phyloP scores from a whole-genome alignment of 2,113 vertebrate genomes.

The Campylorhamphus procurvoides region DNA sequence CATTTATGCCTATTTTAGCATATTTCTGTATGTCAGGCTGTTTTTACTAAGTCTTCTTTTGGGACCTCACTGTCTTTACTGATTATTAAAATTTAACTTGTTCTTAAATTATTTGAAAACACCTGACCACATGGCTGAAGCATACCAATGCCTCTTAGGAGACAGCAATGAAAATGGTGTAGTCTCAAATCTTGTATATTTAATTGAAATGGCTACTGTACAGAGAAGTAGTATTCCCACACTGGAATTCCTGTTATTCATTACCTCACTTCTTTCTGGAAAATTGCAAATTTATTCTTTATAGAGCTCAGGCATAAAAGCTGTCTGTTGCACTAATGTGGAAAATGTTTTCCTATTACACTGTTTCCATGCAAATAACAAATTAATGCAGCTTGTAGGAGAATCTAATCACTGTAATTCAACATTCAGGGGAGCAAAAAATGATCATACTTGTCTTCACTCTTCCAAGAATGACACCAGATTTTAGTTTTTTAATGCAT shows the following conservation, averaged over 20 bases:
- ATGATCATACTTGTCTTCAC: constrained; percentile 42
- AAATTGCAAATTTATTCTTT: constrained; percentile 64
- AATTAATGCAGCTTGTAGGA: constrained; percentile 64
- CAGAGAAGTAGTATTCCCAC: constrained; percentile 16
- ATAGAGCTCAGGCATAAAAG: constrained; percentile 48
- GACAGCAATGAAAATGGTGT: not conserved
- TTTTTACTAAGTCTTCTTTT: constrained; percentile 6
- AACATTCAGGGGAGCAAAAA: constrained; percentile 68
- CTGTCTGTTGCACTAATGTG: constrained; percentile 61
- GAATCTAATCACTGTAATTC: constrained; percentile 68
- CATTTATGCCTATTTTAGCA: not conserved
- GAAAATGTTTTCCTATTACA: constrained; percentile 65
- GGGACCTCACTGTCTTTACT: not conserved
- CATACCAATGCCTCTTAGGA: not conserved
- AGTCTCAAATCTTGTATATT: constrained; percentile 12
- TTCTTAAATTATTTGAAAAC: not conserved
- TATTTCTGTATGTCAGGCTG: not conserved
- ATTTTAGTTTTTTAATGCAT: constrained; percentile 52
- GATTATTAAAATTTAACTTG: constrained; percentile 31
- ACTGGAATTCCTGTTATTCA: constrained; percentile 50
- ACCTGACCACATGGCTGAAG: not conserved
- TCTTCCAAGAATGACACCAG: constrained; percentile 61
- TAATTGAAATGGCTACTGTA: constrained; percentile 31
- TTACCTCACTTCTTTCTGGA: constrained; percentile 48
- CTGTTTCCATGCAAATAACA: constrained; percentile 61